phyloP scores from a whole-genome alignment of 2,797 vertebrate genomes.

The Alosa sapidissima region DNA sequence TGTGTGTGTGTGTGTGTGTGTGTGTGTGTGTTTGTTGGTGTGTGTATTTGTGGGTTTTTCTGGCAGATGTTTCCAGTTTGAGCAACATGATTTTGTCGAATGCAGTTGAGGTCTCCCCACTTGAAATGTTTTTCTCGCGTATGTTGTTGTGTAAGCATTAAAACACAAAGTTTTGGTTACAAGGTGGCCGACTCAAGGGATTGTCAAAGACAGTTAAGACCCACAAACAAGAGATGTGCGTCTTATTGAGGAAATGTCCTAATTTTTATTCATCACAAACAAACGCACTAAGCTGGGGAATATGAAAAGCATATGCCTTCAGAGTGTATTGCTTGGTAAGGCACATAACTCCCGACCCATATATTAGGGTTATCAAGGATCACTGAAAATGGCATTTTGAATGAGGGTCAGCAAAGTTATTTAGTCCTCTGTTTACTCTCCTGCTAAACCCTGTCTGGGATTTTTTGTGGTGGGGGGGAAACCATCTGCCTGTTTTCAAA shows the following conservation, averaged over 20 bases:
- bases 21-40: neutral
- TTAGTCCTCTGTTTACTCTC: neutral
- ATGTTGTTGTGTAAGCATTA: conserved; percentile 13
- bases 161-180: neutral
- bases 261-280: conserved; percentile 1
- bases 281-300: neutral
- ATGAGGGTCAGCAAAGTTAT: conserved; percentile 10
- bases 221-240: neutral
- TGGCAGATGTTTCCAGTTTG: conserved; percentile 7
- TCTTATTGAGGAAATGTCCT: conserved; percentile 14
- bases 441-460: conserved; percentile 36
- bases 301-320: neutral
- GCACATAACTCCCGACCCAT: neutral
- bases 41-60: conserved; percentile 6
- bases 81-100: conserved; percentile 16
- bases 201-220: neutral
- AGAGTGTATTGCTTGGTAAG: neutral
- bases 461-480: neutral
- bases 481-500: conserved; percentile 1
- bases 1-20: neutral
- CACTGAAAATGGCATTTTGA: conserved; percentile 22
- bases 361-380: conserved; percentile 8
- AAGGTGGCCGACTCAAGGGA: neutral
- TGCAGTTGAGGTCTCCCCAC: neutral
- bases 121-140: neutral